A percentile compares a stretch with the other conserved stretches of the same genome.
Evolutionary conservation across 1,140 invertebrate genomes (phyloP).

Genomic region (Eulimnadia texana): DNA sequence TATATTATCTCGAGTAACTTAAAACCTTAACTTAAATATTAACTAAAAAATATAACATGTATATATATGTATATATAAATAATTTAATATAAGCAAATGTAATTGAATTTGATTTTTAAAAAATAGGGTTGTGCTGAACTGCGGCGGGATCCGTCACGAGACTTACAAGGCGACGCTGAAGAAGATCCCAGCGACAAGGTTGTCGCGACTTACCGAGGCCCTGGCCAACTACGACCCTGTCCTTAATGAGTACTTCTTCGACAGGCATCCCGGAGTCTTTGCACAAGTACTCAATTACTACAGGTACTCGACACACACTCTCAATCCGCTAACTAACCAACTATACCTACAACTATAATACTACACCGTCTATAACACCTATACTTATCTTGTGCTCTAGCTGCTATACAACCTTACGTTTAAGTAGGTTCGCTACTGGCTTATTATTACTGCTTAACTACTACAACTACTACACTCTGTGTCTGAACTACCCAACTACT

Average conservation of each 20-base stretch:
- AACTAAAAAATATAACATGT: too few relatives aligned
- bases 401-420: too few relatives aligned
- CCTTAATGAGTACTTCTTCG: conserved; percentile 97
- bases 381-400: too few relatives aligned
- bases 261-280: conserved; percentile 94
- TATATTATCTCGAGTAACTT: too few relatives aligned
- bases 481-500: too few relatives aligned
- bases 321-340: too few relatives aligned
- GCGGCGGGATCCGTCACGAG: conserved; percentile 93
- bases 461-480: too few relatives aligned
- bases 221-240: conserved; percentile 90
- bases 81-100: too few relatives aligned
- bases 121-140: conserved; percentile 91
- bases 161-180: conserved; percentile 77
- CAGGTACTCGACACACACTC: conserved; percentile 19
- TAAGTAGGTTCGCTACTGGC: too few relatives aligned
- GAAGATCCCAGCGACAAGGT: conserved; percentile 83
- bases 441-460: too few relatives aligned
- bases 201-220: conserved; percentile 64
- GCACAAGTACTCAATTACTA: conserved; percentile 85
- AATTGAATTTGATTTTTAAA: not conserved
- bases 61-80: too few relatives aligned
- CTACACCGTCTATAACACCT: not conserved
- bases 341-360: not conserved
- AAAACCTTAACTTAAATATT: too few relatives aligned